These are phyloP conservation scores for Psophia crepitans DNA, from an alignment of 2,113 vertebrate species.

Conservation along the genomic window DNA sequence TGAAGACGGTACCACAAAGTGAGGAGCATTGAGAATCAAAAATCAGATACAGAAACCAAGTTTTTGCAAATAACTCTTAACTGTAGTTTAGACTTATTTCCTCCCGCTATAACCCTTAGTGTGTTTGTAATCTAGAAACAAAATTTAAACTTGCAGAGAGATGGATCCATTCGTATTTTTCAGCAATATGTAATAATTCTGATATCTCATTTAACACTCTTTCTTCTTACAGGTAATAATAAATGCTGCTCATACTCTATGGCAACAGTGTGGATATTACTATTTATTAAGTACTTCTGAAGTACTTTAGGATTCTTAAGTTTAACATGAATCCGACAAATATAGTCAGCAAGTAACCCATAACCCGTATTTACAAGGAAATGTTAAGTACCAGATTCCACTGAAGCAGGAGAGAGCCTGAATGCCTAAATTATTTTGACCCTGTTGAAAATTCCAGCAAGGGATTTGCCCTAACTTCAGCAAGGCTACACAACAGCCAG, in stretches of 20 bases:
- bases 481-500: neutral
- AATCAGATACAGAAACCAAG: neutral
- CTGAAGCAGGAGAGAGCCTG: neutral
- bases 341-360: neutral
- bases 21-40: neutral
- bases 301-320: neutral
- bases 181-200: neutral
- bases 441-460: neutral
- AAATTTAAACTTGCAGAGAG: neutral
- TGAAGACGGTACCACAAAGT: neutral
- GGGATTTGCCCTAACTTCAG: neutral
- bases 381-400: neutral
- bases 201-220: neutral
- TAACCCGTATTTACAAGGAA: neutral
- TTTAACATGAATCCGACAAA: neutral
- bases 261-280: no score
- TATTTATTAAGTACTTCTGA: neutral
- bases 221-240: neutral
- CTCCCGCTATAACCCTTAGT: neutral
- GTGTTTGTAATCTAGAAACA: neutral
- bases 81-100: neutral
- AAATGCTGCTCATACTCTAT: neutral
- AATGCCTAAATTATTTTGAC: neutral
- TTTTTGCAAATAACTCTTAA: neutral
- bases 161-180: neutral